Base-by-base conservation (phyloP, 2,797 vertebrate species). In the Centropyge bicolor region DNA sequence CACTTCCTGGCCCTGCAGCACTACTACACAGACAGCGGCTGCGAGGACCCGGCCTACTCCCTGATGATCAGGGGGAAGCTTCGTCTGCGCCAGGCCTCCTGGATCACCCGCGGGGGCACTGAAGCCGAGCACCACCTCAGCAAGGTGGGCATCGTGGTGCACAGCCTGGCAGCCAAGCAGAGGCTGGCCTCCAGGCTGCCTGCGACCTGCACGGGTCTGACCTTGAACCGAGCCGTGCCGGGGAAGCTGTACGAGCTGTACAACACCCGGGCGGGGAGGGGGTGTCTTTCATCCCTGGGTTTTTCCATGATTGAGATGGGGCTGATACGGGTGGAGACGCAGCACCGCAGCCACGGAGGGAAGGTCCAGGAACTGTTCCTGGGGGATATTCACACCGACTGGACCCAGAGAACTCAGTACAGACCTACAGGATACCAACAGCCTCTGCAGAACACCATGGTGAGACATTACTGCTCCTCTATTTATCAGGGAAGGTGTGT, bases 281-380 rank as follows among this genome's bases (percentile, higher is more conserved):
- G 95, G 43, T 98, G 97, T 84, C 94, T 96, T 0, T 89, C 81
- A 0, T 93, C 94, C 0, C 77, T 98, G 89, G 96, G 97, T 61
- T 97, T 98, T 60, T 96, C 95, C 79, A 96, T 97, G 97, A 95
- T 96, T 17, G 97, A 98, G 91, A 90, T 98, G 82, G 96, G 95
- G 88, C 90, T 98, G 80, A 86, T 98, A 55, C 90, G 95, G 0
- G 89, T 97, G 92, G 97, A 98, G 85, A 91, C 87, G 19, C 96
- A 80, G 45, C 90, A 95, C 43, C 95, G 95, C 86, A 83, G 66
- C 38, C 91, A 93, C 0, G 93, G 94, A 51, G 89, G 57, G 59
- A 92, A 94, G 64, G 92, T 97, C 67, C 95, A 97, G 90, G 96
- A 98, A 91, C 93, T 98, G 10, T 96, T 96, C 86, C 91, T 98